phyloP scores from a whole-genome alignment of 2,888 invertebrate genomes.

The Syrista parreyssii region DNA sequence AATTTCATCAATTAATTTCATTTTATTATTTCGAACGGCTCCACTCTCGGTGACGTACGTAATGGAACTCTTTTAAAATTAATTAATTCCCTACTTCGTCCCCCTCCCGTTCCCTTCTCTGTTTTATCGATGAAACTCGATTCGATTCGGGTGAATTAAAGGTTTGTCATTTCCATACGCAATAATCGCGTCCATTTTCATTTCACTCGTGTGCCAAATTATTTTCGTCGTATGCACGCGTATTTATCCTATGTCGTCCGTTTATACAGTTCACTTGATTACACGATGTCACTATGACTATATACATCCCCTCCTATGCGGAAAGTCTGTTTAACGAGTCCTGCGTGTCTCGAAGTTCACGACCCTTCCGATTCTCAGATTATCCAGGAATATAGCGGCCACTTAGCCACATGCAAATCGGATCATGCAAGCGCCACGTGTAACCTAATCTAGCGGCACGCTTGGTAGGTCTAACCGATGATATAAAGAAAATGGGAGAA shows the following conservation, averaged over 20 bases:
- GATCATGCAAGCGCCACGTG: background rate
- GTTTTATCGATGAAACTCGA: background rate
- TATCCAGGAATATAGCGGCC: background rate
- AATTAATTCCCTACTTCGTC: background rate
- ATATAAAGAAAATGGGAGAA: background rate
- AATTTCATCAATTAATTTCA: background rate
- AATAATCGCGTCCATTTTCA: background rate
- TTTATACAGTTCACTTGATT: background rate
- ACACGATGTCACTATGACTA: background rate
- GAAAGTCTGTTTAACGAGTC: background rate
- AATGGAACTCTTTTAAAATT: background rate
- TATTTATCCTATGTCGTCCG: background rate
- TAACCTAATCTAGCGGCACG: constrained; percentile 5
- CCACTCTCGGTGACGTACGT: background rate
- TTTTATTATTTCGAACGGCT: background rate
- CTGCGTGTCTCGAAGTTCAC: constrained; percentile 3
- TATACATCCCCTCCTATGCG: background rate
- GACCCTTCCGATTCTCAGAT: constrained; percentile 6
- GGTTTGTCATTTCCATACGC: background rate
- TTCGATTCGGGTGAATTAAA: background rate
- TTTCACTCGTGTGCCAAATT: background rate
- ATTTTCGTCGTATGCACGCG: background rate
- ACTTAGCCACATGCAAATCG: constrained; percentile 6
- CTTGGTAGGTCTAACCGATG: background rate
- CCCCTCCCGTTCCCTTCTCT: background rate